These are phyloP conservation scores for Macrotus californicus DNA, from an alignment of 2,113 vertebrate species.

Conservation along the genomic window DNA sequence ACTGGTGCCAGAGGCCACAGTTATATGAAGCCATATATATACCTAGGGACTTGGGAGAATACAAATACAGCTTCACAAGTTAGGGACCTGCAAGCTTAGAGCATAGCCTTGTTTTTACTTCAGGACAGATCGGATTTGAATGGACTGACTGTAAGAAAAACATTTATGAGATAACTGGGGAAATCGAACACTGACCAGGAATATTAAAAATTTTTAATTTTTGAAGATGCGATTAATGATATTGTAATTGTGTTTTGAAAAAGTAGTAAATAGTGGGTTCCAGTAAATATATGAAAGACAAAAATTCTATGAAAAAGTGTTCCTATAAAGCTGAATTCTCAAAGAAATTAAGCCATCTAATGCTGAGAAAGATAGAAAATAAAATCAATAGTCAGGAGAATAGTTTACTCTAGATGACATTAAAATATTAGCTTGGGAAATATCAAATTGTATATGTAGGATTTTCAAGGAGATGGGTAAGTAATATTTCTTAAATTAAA, in stretches of 20 bases:
- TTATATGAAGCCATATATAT: not conserved
- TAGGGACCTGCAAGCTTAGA: not conserved
- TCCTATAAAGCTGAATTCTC: not conserved
- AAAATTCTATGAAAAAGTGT: not conserved
- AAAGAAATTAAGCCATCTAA: not conserved
- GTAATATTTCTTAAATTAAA: not conserved
- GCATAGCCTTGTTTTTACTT: not conserved
- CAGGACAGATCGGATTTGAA: not conserved
- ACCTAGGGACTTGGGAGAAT: not conserved
- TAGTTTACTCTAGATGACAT: not conserved
- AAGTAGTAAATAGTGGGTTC: not conserved
- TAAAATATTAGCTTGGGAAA: slow-evolving; percentile 27
- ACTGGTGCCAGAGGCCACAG: not conserved
- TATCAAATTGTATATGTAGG: not conserved
- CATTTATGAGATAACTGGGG: not conserved
- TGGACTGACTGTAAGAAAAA: not conserved
- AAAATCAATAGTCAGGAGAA: not conserved
- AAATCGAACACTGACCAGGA: not conserved
- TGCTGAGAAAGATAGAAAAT: not conserved
- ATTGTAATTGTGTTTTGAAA: not conserved
- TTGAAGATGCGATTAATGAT: not conserved
- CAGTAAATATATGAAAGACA: slow-evolving; percentile 7
- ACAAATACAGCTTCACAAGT: not conserved
- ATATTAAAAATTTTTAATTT: slow-evolving; percentile 11
- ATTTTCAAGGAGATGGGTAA: slow-evolving; percentile 18